Evolutionary conservation across 2,113 vertebrate genomes (phyloP).

Genomic region (Gambusia holbrooki): DNA sequence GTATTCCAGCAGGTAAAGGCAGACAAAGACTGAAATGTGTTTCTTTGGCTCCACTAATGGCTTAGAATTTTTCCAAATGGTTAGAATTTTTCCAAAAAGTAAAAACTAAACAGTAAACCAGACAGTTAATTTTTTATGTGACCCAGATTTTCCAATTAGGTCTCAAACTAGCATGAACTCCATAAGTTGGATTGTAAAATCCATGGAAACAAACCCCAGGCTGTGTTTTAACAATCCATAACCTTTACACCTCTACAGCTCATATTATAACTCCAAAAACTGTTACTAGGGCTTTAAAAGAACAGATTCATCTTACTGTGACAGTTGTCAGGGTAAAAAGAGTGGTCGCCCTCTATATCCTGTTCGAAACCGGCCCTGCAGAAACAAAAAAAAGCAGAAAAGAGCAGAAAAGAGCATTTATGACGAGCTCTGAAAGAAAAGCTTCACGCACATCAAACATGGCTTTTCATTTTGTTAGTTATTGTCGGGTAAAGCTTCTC

Average conservation of each 20-base stretch:
- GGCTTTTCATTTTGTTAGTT: neutral
- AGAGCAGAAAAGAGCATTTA: neutral
- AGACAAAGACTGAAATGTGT: neutral
- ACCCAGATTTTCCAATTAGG: neutral
- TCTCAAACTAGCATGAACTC: neutral
- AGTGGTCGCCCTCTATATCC: conserved; percentile 64
- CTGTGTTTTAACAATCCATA: neutral
- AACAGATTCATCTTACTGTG: conserved; percentile 51
- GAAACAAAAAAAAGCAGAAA: neutral
- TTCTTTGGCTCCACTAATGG: neutral
- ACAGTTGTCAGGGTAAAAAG: conserved; percentile 34
- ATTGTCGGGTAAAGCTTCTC: neutral
- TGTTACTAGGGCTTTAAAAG: neutral
- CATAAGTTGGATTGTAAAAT: neutral
- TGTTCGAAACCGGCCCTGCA: conserved; percentile 72
- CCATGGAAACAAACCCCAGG: neutral
- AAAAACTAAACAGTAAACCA: neutral
- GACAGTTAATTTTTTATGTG: too few species aligned
- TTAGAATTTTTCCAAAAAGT: neutral
- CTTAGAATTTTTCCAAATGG: neutral
- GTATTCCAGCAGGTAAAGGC: neutral
- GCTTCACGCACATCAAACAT: neutral
- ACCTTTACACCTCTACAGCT: neutral
- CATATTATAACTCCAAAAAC: neutral
- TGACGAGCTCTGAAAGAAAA: neutral